Conservation (phyloP, 1,140 invertebrate species). For the Bombus vancouverensis region DNA sequence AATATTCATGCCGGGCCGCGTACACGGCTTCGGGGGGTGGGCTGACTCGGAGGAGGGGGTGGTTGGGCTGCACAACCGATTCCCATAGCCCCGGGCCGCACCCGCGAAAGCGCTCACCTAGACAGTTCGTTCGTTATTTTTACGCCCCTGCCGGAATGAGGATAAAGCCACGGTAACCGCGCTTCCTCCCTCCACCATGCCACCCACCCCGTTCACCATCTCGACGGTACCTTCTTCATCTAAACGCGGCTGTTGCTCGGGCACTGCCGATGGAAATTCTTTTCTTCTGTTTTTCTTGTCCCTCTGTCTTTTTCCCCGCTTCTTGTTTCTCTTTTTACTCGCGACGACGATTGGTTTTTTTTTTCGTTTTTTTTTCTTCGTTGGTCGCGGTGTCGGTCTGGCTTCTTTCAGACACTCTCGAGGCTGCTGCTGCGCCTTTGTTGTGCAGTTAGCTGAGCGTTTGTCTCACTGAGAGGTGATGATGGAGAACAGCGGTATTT, state of each 20-base stretch:
- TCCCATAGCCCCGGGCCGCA: constrained; percentile 59
- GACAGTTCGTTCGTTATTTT: constrained; percentile 71
- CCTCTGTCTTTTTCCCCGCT: too few relatives aligned
- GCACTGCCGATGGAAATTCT: constrained; percentile 34
- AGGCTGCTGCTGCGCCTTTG: not conserved
- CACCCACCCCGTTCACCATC: constrained; percentile 1
- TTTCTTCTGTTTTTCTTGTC: not conserved
- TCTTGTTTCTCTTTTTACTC: not conserved
- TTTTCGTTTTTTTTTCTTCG: not conserved
- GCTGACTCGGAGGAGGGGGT: constrained; percentile 14
- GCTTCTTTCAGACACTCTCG: not conserved
- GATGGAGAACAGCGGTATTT: not conserved
- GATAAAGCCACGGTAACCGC: constrained; percentile 62
- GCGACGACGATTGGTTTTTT: not conserved
- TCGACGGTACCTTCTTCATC: constrained; percentile 11
- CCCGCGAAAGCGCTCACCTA: constrained; percentile 64
- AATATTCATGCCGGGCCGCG: constrained; percentile 73
- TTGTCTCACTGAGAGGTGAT: not conserved
- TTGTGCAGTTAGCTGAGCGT: not conserved
- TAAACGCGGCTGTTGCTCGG: constrained; percentile 48
- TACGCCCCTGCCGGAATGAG: constrained; percentile 58
- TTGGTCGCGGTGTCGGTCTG: not conserved
- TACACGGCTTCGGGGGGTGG: constrained; percentile 61
- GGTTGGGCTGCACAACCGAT: constrained; percentile 58
- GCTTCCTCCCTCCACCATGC: not conserved